Base-by-base conservation (phyloP, 2,797 vertebrate species). In the Morus bassanus region DNA sequence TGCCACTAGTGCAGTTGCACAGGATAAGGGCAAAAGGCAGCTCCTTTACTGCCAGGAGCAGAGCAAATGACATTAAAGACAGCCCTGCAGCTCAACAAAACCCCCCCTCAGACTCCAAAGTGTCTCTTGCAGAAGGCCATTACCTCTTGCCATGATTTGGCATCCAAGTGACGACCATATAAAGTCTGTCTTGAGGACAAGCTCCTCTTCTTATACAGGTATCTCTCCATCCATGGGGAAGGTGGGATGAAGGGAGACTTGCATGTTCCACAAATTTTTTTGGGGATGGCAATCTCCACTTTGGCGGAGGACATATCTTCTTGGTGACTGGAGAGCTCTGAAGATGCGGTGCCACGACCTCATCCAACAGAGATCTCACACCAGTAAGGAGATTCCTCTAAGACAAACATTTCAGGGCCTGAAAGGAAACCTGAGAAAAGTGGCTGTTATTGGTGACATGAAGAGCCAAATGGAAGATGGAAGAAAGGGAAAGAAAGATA, bases 261-360 rank as follows among this genome's bases (percentile, higher is more conserved):
- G 4, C 10, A 16, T 6, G 1, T 56, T 76, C 35, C 3, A 0
- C 4, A 37, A 9, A 19, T 10, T 7, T 63, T 76, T 45, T 6
- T 9, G 50, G 50, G 43, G 57, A 21, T 43, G 41, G 7, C 11
- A 50, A 6, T 65, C 19, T 78, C 33, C 31, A 2, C 18, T 63
- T 51, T 76, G 35, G 51, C 13, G 28, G 25, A 64, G 39, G 28
- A 74, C 1, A 0, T 6, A 56, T 8, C 21, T 59, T 73, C 67
- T 7, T 2, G 1, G 45, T 46, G 39, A 16, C 31, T 11, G 37
- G 67, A 54, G 18, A 61, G 22, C 39, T 82, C 74, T 85, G 63
- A 59, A 61, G 67, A n/a, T 10, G 23, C 76, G 68, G 41, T 23
- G 21, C 18, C 74, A 33, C 0, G 1, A 21, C 25, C 22, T 70